A percentile compares a stretch with the other conserved stretches of the same genome.
These are phyloP conservation scores for Bettongia penicillata DNA, from an alignment of 2,113 vertebrate genomes.

Conservation along the genomic window DNA sequence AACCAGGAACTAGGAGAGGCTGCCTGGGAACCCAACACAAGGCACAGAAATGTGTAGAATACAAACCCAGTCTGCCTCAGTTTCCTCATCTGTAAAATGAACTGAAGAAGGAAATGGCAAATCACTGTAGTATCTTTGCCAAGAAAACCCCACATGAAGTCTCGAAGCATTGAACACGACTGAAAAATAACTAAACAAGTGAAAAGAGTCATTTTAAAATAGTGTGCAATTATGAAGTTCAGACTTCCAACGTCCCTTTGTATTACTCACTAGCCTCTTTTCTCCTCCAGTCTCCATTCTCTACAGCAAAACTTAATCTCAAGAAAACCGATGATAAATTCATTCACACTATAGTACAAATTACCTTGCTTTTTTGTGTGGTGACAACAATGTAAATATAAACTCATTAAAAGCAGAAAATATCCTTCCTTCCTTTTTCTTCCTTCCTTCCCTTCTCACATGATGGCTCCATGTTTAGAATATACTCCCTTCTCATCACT, in stretches of 20 bases:
- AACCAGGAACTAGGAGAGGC: not conserved
- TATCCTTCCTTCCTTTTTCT: not conserved
- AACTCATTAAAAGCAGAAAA: not conserved
- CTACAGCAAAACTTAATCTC: slow-evolving; percentile 29
- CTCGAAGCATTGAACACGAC: not conserved
- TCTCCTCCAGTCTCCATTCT: not conserved
- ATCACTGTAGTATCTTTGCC: not conserved
- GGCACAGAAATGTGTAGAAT: not conserved
- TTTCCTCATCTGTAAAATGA: not conserved
- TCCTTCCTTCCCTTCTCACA: not conserved
- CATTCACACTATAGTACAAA: slow-evolving; percentile 12
- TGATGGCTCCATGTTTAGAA: not conserved
- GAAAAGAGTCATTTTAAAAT: not conserved
- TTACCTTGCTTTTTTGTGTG: not conserved
- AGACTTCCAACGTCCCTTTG: not conserved
- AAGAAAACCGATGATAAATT: slow-evolving; percentile 3
- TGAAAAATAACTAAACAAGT: not conserved
- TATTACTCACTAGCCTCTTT: not conserved
- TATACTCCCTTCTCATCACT: not conserved
- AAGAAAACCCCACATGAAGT: not conserved
- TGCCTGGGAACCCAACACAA: not conserved
- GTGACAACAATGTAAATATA: not conserved
- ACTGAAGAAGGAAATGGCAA: not conserved
- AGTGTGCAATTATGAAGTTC: not conserved
- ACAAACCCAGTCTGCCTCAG: not conserved